Evolutionary conservation across 2,888 invertebrate genomes (phyloP).

Genomic region (Drosophila helvetica): DNA sequence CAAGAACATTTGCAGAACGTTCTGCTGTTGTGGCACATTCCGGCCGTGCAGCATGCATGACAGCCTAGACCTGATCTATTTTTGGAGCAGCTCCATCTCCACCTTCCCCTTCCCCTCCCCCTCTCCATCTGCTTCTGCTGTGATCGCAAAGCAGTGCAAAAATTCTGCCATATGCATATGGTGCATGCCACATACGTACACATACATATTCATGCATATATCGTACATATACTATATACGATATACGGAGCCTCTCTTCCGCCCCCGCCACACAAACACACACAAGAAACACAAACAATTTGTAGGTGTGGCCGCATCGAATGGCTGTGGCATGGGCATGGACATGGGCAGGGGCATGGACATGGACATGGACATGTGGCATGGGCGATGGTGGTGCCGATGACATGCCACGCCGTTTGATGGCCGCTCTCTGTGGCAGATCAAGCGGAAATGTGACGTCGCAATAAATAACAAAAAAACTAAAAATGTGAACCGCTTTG

Average conservation of each 20-base stretch:
- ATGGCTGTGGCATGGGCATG: conserved; percentile 43
- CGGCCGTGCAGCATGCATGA: conserved; percentile 76
- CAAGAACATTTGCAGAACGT: conserved; percentile 40
- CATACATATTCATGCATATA: neutral
- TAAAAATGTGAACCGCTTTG: conserved; percentile 58
- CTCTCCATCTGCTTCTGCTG: conserved; percentile 1
- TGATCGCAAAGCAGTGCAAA: conserved; percentile 36
- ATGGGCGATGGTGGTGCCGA: conserved; percentile 40
- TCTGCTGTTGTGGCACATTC: conserved; percentile 61
- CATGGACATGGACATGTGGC: conserved; percentile 30
- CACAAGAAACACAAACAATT: conserved; percentile 66
- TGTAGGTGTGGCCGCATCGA: conserved; percentile 73
- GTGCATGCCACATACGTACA: conserved; percentile 2
- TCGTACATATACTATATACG: neutral
- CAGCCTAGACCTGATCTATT: conserved; percentile 81
- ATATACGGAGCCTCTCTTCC: conserved; percentile 7
- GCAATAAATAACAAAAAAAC: conserved; percentile 72
- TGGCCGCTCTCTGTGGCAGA: conserved; percentile 70
- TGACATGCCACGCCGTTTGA: conserved; percentile 56
- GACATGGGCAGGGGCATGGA: conserved; percentile 40
- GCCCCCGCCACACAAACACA: conserved; percentile 23
- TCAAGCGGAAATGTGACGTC: conserved; percentile 81
- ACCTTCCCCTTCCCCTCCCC: neutral
- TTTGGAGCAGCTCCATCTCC: conserved; percentile 54
- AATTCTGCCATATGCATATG: conserved; percentile 39